These are phyloP conservation scores for Neoascia interrupta DNA, from an alignment of 2,888 invertebrate genomes.

Conservation along the genomic window DNA sequence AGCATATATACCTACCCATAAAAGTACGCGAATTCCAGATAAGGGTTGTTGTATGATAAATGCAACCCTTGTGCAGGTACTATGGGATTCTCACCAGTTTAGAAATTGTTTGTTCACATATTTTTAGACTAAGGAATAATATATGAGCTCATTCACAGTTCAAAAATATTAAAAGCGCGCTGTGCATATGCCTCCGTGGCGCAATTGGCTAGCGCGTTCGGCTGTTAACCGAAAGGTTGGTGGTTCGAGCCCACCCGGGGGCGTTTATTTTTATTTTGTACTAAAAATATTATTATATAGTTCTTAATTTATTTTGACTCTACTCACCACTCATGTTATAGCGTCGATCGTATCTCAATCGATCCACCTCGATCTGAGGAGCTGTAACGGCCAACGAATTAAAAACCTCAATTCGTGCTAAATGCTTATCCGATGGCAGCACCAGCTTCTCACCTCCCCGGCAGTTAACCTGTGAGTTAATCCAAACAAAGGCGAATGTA, in stretches of 20 bases:
- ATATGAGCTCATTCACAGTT: neutral
- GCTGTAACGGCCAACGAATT: slow-evolving; percentile 90
- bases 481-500: slow-evolving; percentile 8
- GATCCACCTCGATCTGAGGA: slow-evolving; percentile 87
- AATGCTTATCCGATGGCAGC: slow-evolving; percentile 76
- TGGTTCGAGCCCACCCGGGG: slow-evolving; percentile 85
- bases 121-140: too few species aligned
- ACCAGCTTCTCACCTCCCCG: slow-evolving; percentile 75
- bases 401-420: slow-evolving; percentile 85
- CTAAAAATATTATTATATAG: neutral
- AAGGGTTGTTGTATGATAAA: too few species aligned
- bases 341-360: slow-evolving; percentile 76
- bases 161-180: neutral
- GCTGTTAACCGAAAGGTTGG: slow-evolving; percentile 99
- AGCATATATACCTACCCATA: too few species aligned
- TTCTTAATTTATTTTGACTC: neutral
- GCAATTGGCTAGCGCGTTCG: slow-evolving; percentile 98
- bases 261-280: neutral
- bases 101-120: too few species aligned
- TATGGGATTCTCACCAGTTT: too few species aligned
- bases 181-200: slow-evolving; percentile 85
- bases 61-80: too few species aligned
- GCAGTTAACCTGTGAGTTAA: slow-evolving; percentile 79
- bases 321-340: slow-evolving; percentile 78
- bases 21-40: too few species aligned